phyloP scores from a whole-genome alignment of 2,113 vertebrate genomes.

The Pseudonaja textilis region DNA sequence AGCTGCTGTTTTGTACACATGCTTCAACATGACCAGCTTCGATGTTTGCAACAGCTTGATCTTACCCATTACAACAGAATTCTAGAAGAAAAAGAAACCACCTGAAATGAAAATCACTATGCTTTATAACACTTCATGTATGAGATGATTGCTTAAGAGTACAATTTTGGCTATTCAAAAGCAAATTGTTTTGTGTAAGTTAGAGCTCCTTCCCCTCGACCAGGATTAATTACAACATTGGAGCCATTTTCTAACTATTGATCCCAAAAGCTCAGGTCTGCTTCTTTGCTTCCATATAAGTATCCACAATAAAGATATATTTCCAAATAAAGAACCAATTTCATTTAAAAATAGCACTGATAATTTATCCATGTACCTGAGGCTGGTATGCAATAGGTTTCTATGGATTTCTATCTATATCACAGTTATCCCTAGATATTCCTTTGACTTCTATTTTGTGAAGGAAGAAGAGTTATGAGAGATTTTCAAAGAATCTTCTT shows the following conservation, averaged over 20 bases:
- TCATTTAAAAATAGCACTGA: neutral
- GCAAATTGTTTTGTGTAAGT: neutral
- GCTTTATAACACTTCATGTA: neutral
- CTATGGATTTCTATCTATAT: neutral
- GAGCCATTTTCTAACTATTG: neutral
- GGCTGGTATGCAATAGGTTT: neutral
- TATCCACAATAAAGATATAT: neutral
- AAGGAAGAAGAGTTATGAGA: neutral
- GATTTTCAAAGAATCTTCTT: neutral
- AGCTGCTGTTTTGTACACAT: neutral
- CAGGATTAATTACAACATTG: neutral
- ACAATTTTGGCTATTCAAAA: neutral
- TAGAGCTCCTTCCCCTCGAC: neutral
- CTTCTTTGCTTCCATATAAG: neutral
- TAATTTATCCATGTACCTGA: neutral
- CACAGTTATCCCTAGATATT: neutral
- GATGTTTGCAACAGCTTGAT: neutral
- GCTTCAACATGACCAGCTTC: slow-evolving; percentile 23
- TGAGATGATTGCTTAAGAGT: neutral
- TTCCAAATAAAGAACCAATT: neutral
- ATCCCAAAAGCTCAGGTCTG: neutral
- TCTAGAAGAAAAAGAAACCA: neutral
- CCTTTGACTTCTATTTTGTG: neutral
- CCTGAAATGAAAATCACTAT: slow-evolving; percentile 7
- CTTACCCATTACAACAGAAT: slow-evolving; percentile 8